These are phyloP conservation scores for Apogon hyalosoma DNA, from an alignment of 2,797 vertebrate species.

Conservation along the genomic window DNA sequence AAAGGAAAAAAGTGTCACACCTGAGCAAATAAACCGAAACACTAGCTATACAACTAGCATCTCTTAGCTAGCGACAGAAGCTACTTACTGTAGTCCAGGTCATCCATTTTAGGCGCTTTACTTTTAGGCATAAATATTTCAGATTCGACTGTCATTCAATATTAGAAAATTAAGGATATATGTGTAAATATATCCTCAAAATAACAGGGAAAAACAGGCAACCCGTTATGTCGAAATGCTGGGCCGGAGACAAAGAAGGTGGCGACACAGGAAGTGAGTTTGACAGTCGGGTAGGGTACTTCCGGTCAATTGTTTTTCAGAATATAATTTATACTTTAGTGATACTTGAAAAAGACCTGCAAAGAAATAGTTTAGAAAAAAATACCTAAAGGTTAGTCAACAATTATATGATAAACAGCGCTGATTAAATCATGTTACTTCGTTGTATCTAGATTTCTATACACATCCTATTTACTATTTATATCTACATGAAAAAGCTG, in stretches of 20 bases:
- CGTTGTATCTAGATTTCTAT: background rate
- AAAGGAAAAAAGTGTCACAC: conserved; percentile 9
- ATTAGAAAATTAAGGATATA: conserved; percentile 83
- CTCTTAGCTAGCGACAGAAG: conserved; percentile 53
- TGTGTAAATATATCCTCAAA: conserved; percentile 84
- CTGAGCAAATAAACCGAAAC: conserved; percentile 36
- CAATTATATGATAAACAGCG: background rate
- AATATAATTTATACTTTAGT: conserved; percentile 13
- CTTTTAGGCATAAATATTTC: conserved; percentile 90
- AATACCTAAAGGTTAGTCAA: background rate
- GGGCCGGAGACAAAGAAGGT: conserved; percentile 85
- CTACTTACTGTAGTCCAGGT: conserved; percentile 90
- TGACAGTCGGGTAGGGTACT: conserved; percentile 9
- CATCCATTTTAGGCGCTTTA: conserved; percentile 90
- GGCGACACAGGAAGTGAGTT: conserved; percentile 78
- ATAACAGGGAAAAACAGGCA: conserved; percentile 74
- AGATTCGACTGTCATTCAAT: conserved; percentile 90
- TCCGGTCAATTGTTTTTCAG: conserved; percentile 71
- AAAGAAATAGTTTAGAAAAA: background rate
- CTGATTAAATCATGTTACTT: background rate
- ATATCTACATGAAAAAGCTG: too few species aligned
- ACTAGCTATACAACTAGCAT: conserved; percentile 54
- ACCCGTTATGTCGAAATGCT: conserved; percentile 69
- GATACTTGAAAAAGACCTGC: background rate
- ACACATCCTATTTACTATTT: too few species aligned